These are phyloP conservation scores for Epinephelus lanceolatus DNA, from an alignment of 2,113 vertebrate species.

Conservation along the genomic window DNA sequence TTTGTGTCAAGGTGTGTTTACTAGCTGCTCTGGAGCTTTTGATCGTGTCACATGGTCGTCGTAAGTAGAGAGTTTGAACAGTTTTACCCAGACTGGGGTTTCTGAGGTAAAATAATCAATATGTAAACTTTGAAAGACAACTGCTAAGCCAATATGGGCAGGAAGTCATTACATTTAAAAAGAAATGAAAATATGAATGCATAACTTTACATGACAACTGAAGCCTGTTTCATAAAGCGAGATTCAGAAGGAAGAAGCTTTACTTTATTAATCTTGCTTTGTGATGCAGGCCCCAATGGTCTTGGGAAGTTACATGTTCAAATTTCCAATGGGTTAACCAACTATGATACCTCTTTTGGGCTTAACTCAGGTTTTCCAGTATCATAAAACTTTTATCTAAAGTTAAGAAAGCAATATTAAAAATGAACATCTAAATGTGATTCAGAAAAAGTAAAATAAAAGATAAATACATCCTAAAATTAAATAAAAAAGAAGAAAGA, in stretches of 20 bases:
- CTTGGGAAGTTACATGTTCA: too few relatives aligned
- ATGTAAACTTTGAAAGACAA: background rate
- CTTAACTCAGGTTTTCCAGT: background rate
- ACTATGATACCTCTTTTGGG: background rate
- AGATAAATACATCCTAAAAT: background rate
- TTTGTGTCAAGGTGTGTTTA: rapidly evolving
- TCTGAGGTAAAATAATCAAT: background rate
- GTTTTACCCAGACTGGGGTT: background rate
- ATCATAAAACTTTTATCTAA: background rate
- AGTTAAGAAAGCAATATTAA: too few relatives aligned
- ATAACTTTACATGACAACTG: background rate
- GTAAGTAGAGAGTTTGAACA: background rate
- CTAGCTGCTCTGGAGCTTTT: background rate
- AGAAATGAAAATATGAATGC: background rate
- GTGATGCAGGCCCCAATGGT: too few relatives aligned
- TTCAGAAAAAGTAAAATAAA: background rate
- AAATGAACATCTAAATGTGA: background rate
- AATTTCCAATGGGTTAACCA: too few relatives aligned
- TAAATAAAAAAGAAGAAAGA: background rate
- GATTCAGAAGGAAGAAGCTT: background rate
- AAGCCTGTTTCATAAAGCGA: background rate
- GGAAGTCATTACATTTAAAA: background rate
- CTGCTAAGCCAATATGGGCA: background rate
- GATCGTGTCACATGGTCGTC: background rate
- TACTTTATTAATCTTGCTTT: too few relatives aligned